phyloP scores from a whole-genome alignment of 1,140 invertebrate genomes.

The Paralvinella palmiformis region DNA sequence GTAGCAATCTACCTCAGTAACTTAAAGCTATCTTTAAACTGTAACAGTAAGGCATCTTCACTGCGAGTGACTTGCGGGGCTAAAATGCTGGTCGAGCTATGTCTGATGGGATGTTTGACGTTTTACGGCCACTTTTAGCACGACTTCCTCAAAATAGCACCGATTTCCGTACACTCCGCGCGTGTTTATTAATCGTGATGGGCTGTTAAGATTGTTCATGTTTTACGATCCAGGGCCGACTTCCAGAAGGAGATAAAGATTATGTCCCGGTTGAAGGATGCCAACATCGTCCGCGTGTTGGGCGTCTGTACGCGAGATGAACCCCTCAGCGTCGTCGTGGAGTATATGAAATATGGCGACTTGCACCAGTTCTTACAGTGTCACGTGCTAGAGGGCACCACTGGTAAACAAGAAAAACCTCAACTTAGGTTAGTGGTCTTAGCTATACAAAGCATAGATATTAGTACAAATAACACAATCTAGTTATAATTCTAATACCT shows the following conservation, averaged over 20 bases:
- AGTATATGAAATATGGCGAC: slow-evolving; percentile 85
- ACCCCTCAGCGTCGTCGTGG: slow-evolving; percentile 77
- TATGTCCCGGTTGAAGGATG: slow-evolving; percentile 75
- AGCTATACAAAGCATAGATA: neutral
- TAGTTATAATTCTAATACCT: too few relatives aligned
- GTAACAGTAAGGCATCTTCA: too few relatives aligned
- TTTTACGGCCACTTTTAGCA: too few relatives aligned
- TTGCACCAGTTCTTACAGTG: slow-evolving; percentile 80
- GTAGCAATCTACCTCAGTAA: too few relatives aligned
- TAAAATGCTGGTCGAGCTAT: neutral
- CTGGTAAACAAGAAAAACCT: neutral
- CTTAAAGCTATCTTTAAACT: too few relatives aligned
- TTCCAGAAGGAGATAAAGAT: slow-evolving; percentile 85
- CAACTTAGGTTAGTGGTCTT: neutral
- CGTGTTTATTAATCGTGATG: neutral
- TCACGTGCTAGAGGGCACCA: slow-evolving; percentile 52
- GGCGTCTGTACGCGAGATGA: slow-evolving; percentile 77
- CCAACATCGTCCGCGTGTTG: slow-evolving; percentile 77
- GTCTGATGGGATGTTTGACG: too few relatives aligned
- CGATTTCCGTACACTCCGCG: neutral
- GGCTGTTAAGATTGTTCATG: neutral
- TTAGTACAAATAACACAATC: neutral
- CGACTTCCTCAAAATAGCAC: neutral
- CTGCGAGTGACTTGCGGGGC: too few relatives aligned
- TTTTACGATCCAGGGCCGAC: slow-evolving; percentile 62